Conservation (phyloP, 2,888 invertebrate genomes). For the Sinhomidia bicolor region DNA sequence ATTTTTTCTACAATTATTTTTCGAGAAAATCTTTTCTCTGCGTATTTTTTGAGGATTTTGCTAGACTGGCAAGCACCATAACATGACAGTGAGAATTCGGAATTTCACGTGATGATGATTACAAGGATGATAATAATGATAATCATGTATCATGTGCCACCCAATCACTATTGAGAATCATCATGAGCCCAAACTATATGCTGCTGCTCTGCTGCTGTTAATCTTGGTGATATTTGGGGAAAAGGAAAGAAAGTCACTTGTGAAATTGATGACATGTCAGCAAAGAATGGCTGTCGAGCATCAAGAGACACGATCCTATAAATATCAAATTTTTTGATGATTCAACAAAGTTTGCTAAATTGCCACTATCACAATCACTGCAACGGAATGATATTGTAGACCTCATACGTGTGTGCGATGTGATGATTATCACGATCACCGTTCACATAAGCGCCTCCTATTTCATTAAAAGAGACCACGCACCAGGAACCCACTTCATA, state of each 20-base stretch:
- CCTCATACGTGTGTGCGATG: not conserved
- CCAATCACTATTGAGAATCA: slow-evolving; percentile 5
- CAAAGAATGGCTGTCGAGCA: slow-evolving; percentile 14
- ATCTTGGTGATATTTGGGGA: slow-evolving; percentile 16
- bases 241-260: slow-evolving; percentile 11
- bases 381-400: not conserved
- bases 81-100: not conserved
- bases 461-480: slow-evolving; percentile 46
- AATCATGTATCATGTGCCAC: slow-evolving; percentile 35
- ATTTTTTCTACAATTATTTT: not conserved
- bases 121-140: not conserved
- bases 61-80: slow-evolving; percentile 47
- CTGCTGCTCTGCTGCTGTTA: not conserved
- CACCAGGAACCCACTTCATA: slow-evolving; percentile 8
- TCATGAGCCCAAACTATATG: slow-evolving; percentile 20
- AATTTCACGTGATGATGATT: not conserved
- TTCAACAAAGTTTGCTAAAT: not conserved
- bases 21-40: not conserved
- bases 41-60: not conserved
- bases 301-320: slow-evolving; percentile 10
- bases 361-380: not conserved
- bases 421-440: not conserved
- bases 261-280: slow-evolving; percentile 19
- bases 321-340: slow-evolving; percentile 25
- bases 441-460: not conserved